A percentile compares a stretch with the other conserved stretches of the same genome.
phyloP scores from a whole-genome alignment of 2,888 invertebrate species.

The Syrista parreyssii region DNA sequence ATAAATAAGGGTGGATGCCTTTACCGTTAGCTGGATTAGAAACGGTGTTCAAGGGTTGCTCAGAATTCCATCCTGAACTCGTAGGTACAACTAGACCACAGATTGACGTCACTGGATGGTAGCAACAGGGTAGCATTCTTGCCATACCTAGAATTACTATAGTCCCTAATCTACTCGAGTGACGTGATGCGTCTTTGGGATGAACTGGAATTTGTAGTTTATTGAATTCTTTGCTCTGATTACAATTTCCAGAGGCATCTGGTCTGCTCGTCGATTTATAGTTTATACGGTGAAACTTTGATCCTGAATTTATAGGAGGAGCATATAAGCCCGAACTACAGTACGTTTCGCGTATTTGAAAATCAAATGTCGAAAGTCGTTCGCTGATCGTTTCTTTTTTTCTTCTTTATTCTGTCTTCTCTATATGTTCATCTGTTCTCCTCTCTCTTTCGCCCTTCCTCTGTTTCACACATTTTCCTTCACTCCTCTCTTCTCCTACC shows the following conservation, averaged over 20 bases:
- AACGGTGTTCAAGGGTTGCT: background rate
- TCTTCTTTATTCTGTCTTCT: background rate
- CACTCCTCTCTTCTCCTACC: background rate
- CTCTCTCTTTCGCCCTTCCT: background rate
- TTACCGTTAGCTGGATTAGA: background rate
- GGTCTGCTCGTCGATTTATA: background rate
- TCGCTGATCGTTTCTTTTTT: background rate
- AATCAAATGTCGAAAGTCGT: slow-evolving; percentile 23
- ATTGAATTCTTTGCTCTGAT: no score
- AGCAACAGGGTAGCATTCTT: background rate
- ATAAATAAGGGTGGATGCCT: background rate
- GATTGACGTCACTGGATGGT: background rate
- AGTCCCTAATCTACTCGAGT: background rate
- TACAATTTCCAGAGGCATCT: no score
- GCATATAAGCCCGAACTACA: background rate
- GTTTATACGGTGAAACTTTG: background rate
- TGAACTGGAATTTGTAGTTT: background rate
- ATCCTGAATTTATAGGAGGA: background rate
- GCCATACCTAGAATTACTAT: background rate
- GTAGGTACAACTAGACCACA: background rate
- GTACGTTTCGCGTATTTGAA: slow-evolving; percentile 28
- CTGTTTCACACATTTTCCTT: background rate
- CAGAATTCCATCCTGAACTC: background rate
- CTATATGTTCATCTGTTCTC: background rate
- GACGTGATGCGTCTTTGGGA: background rate